Base-by-base conservation (phyloP, 2,113 vertebrate genomes). In the Limanda limanda region DNA sequence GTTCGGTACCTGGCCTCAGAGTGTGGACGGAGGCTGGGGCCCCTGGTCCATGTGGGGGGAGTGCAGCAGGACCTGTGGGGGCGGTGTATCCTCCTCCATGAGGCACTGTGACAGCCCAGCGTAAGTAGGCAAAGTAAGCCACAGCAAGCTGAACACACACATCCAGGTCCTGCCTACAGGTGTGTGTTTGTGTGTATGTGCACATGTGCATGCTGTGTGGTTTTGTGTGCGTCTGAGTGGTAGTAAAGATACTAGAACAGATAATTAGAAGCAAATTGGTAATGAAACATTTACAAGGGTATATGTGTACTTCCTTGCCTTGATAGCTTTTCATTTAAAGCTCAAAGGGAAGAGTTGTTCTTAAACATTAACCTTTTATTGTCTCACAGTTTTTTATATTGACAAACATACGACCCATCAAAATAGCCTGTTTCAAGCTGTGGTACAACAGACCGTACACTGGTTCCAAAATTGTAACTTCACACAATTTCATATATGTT, bases 61-160 rank as follows among this genome's bases (percentile, higher is more conserved):
- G 90, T 98, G 98, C 97, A 99, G 97, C 94, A 94, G 97, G 91
- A 99, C 98, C 91, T 99, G 98, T 55, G 98, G 98, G 52, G 97
- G 97, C 74, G 98, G 98, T 86, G 98, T 99, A 72, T 99, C 98
- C 62, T 99, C 97, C 59, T 98, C 97, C 87, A 93, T 96, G 94
- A 97, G 97, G 95, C 97, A 97, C 95, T 99, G 98, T 98, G 98
- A 99, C 97, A 99, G 97, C 96, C 97, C 98, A 99, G 96, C 97
- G 97, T 99, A 99, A 98, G 98, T 99, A 99, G 96, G 96, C 97
- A 97, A 99, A 98, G 97, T 99, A 99, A 99, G 97, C 97, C 92
- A 68, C 93, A 97, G 94, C 96, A 95, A 95, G 93, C 95, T 95
- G 95, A 96, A 94, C 90, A 91, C 88, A 91, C 91, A 85, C 83